Conservation (phyloP, 2,888 invertebrate species). For the Cheilosia urbana region DNA sequence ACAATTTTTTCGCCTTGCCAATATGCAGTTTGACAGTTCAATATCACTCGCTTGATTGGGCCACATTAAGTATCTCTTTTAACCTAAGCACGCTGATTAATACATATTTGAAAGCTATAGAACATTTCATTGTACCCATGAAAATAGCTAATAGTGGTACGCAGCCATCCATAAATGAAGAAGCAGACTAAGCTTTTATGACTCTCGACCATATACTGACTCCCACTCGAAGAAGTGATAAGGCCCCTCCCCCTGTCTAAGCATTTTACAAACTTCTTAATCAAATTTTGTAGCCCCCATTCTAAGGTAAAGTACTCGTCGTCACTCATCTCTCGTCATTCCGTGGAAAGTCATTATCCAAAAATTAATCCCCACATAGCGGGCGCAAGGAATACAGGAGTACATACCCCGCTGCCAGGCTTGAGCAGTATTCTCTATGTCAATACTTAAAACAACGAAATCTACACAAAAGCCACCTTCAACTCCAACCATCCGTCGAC, state of each 20-base stretch:
- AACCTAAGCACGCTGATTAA: neutral
- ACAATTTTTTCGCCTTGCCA: no score
- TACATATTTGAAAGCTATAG: slow-evolving; percentile 19
- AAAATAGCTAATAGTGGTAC: slow-evolving; percentile 27
- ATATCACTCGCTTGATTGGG: no score
- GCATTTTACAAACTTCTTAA: slow-evolving; percentile 52
- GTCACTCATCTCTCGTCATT: slow-evolving; percentile 44
- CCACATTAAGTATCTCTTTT: neutral
- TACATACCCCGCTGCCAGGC: neutral
- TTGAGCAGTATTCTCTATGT: slow-evolving; percentile 28
- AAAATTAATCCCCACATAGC: slow-evolving; percentile 34
- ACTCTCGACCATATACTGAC: no score
- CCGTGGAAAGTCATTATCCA: slow-evolving; percentile 65
- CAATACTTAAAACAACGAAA: slow-evolving; percentile 69
- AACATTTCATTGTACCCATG: slow-evolving; percentile 1
- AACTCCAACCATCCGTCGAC: slow-evolving; percentile 28
- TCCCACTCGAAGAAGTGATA: neutral
- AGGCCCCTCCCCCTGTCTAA: neutral
- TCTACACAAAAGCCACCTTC: slow-evolving; percentile 59
- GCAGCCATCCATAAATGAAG: slow-evolving; percentile 20
- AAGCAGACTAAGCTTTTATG: slow-evolving; percentile 25
- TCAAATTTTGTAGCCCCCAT: slow-evolving; percentile 43
- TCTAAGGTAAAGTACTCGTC: slow-evolving; percentile 33
- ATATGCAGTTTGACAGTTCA: no score
- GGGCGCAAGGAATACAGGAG: neutral